These are phyloP conservation scores for Ovis canadensis DNA, from an alignment of 2,113 vertebrate genomes.

Conservation along the genomic window DNA sequence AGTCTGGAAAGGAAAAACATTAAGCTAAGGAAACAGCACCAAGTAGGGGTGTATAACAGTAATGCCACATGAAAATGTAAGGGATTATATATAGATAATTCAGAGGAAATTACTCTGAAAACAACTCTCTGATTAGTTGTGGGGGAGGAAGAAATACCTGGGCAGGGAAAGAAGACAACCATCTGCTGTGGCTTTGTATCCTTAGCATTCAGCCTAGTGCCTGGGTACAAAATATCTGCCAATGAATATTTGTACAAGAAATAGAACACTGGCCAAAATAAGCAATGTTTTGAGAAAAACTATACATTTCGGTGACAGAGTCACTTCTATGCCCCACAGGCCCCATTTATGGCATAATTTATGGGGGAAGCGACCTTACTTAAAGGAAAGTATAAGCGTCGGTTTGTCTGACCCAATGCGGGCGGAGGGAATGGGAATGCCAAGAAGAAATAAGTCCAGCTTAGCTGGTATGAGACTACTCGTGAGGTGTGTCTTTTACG, in stretches of 20 bases:
- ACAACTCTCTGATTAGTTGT: not conserved
- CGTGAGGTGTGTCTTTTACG: not conserved
- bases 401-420: not conserved
- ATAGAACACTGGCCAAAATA: not conserved
- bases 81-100: not conserved
- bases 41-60: not conserved
- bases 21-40: not conserved
- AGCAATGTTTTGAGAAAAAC: constrained; percentile 5
- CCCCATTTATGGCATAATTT: not conserved
- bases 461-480: not conserved
- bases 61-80: not conserved
- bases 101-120: not conserved
- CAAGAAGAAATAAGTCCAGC: not conserved
- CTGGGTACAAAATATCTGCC: not conserved
- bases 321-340: not conserved
- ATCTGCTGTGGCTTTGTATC: not conserved
- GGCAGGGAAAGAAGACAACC: not conserved
- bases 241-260: not conserved
- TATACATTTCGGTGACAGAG: not conserved
- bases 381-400: not conserved
- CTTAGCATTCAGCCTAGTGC: not conserved
- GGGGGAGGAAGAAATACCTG: not conserved
- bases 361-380: not conserved
- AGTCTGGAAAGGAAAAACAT: not conserved
- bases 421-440: not conserved